Evolutionary conservation across 2,113 vertebrate genomes (phyloP).

Genomic region (Stegastes partitus): DNA sequence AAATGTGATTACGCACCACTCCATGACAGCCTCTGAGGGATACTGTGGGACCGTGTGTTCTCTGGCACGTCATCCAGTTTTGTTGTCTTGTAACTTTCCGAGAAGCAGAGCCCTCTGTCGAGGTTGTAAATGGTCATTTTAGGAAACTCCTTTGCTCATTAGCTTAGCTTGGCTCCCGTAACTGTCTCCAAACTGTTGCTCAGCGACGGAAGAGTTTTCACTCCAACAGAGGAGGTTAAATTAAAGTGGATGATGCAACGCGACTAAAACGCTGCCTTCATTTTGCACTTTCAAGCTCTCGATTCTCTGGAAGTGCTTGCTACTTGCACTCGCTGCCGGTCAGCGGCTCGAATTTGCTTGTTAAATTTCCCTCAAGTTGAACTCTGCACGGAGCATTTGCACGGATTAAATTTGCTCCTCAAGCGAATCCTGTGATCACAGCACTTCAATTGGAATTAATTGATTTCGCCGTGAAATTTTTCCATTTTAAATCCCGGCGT

Average conservation of each 20-base stretch:
- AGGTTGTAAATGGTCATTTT: background rate
- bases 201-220: background rate
- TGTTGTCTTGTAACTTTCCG: no score
- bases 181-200: background rate
- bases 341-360: background rate
- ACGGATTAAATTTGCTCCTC: background rate
- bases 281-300: background rate
- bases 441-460: background rate
- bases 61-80: no score
- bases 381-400: background rate
- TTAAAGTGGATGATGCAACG: background rate
- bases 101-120: no score
- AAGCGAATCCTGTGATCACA: constrained; percentile 6
- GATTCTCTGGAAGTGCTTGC: background rate
- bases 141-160: background rate
- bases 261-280: background rate
- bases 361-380: constrained; percentile 3
- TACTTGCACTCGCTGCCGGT: background rate
- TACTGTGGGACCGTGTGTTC: no score
- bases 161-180: background rate
- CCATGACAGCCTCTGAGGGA: no score
- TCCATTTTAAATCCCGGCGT: background rate
- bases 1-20: no score
- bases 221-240: no score
- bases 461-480: constrained; percentile 3